Evolutionary conservation across 2,113 vertebrate genomes (phyloP), one percentile per base, ranked within the genome.

Genomic region (Poeciliopsis occidentalis): DNA sequence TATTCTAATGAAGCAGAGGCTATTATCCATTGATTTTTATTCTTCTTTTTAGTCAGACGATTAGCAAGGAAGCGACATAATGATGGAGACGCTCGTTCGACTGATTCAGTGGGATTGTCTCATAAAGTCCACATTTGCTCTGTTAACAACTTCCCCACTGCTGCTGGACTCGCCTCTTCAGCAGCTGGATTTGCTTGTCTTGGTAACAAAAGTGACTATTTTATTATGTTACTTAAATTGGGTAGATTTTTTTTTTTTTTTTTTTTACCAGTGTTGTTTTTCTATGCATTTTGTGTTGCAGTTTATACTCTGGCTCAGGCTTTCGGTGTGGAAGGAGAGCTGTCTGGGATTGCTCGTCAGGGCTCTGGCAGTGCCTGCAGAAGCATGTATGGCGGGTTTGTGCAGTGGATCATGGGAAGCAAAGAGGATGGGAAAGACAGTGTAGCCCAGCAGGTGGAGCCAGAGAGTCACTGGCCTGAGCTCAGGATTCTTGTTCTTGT

Each of bases 341-440:
- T 99, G 87, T 97, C 97, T 0, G 95, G 90, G 71, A 96, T 97
- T 81, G 97, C 98, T 0, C 95, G 97, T n/a, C 96, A 94, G 31
- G 98, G 98, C 27, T 99, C 98, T 0, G 97, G 98, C 79, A 98
- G 97, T 0, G 98, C 98, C 17, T 99, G 98, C 54, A 94, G 98
- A 34, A 98, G 97, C 83, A 95, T 99, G 88, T 86, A 96, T 0
- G 97, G 97, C 0, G 98, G 98, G 62, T 98, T 99, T 0, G 97
- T 99, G 80, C 95, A 97, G 90, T 99, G 98, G 98, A 89, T 95
- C 51, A 95, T 96, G 90, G 98, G 98, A 4, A 78, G 95, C 29
- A 89, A 78, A 69, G 85, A 91, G 0, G 96, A 99, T 0, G 98
- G 98, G 69, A 96, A 93, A 71, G 97, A 99, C 93, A 99, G 98